Evolutionary conservation across 2,888 invertebrate species (phyloP).

Genomic region (Harpalus rubripes): DNA sequence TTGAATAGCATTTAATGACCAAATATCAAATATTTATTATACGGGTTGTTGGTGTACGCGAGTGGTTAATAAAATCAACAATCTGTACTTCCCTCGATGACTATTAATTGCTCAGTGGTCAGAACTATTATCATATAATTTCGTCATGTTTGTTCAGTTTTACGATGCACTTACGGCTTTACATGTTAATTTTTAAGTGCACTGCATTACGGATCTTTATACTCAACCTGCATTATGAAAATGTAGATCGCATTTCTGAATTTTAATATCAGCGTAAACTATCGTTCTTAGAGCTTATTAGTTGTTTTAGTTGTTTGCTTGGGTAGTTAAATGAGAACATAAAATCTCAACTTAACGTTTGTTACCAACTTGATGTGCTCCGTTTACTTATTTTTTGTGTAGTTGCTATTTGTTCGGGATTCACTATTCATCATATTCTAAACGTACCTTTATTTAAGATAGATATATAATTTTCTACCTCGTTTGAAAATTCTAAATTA

Average conservation of each 20-base stretch:
- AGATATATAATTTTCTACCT: conserved; percentile 24
- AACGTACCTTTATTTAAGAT: conserved; percentile 6
- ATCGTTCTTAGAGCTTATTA: conserved; percentile 41
- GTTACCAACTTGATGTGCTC: conserved; percentile 14
- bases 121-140: conserved; percentile 60
- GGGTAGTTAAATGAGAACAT: conserved; percentile 33
- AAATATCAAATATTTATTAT: conserved; percentile 65
- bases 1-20: conserved; percentile 64
- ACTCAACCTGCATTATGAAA: conserved; percentile 38
- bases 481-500: conserved; percentile 43
- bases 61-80: conserved; percentile 57
- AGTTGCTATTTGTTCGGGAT: neutral
- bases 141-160: conserved; percentile 42
- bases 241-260: conserved; percentile 50
- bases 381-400: conserved; percentile 4
- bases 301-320: conserved; percentile 39
- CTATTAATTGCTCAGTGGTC: conserved; percentile 61
- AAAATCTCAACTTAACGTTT: conserved; percentile 26
- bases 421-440: conserved; percentile 3
- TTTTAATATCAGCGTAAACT: conserved; percentile 39
- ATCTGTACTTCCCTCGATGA: conserved; percentile 39
- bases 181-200: conserved; percentile 60
- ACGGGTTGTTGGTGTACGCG: conserved; percentile 59
- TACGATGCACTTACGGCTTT: conserved; percentile 49
- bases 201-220: conserved; percentile 18